phyloP scores from a whole-genome alignment of 2,113 vertebrate species.

The Eidolon helvum region DNA sequence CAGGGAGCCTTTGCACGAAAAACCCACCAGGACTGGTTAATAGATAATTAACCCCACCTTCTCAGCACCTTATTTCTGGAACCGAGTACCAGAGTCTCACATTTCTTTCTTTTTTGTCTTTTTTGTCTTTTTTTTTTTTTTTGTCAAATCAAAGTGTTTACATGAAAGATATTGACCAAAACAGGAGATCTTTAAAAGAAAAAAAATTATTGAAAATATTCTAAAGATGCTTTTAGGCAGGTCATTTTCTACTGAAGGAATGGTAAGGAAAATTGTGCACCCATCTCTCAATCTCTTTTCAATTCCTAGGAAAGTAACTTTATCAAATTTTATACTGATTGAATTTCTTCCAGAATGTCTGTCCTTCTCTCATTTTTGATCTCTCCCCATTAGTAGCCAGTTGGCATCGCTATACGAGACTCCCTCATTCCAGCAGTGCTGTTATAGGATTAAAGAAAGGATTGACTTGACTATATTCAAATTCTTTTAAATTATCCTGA shows the following conservation, averaged over 20 bases:
- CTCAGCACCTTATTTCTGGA: background rate
- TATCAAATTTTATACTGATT: background rate
- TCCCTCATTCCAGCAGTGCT: background rate
- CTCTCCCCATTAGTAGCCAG: background rate
- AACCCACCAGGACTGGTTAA: conserved; percentile 2
- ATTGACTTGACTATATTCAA: background rate
- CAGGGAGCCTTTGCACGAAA: background rate
- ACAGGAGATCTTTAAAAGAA: background rate
- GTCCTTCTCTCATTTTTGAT: background rate
- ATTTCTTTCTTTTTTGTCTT: background rate
- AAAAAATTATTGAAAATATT: background rate
- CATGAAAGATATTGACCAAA: conserved; percentile 36
- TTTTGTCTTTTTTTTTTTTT: too few species aligned
- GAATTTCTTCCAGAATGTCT: background rate
- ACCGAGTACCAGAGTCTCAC: background rate
- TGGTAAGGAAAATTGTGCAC: background rate
- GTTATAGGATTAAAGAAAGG: conserved; percentile 32
- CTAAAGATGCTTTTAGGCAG: conserved; percentile 1
- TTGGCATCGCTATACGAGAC: background rate
- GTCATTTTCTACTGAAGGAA: background rate
- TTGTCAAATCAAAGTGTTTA: conserved; percentile 30
- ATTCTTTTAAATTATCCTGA: conserved; percentile 31
- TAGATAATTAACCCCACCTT: conserved; percentile 17
- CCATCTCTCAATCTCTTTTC: background rate
- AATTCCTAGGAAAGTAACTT: conserved; percentile 27